Evolutionary conservation across 92 coral and sea anemone species (phyloP).

Genomic region (Epizoanthus fatuus): DNA sequence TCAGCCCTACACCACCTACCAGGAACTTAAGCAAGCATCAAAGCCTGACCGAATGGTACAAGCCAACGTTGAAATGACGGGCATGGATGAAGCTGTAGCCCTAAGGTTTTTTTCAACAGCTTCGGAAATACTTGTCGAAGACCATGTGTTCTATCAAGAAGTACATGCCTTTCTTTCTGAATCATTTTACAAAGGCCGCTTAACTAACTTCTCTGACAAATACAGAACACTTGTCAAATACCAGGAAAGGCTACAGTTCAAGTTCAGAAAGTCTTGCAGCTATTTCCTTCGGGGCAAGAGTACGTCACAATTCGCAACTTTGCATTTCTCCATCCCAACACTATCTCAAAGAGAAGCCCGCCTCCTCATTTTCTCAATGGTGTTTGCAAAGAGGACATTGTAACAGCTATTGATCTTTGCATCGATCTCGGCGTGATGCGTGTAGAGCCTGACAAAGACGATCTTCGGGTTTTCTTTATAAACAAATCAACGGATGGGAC

Average conservation of each 20-base stretch:
- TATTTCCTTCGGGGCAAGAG: constrained; percentile 10
- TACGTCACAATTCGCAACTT: background rate
- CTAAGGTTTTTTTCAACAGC: background rate
- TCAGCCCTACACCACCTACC: too few relatives aligned
- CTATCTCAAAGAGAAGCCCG: constrained; percentile 13
- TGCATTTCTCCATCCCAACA: constrained; percentile 9
- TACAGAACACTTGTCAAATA: constrained; percentile 8
- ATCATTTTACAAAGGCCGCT: constrained; percentile 6
- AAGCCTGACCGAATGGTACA: too few relatives aligned
- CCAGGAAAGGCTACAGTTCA: constrained; percentile 18
- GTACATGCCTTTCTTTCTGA: constrained; percentile 1
- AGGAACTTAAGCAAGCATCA: too few relatives aligned
- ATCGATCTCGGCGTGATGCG: constrained; percentile 20
- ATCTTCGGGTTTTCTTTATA: constrained; percentile 6
- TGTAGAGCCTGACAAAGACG: background rate
- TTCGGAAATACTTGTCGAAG: background rate
- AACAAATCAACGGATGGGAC: constrained; percentile 11
- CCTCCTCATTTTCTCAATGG: background rate
- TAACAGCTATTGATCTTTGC: constrained; percentile 30
- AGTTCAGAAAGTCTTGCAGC: constrained; percentile 13
- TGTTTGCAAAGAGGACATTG: background rate
- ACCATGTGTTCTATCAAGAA: constrained; percentile 21
- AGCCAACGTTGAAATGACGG: too few relatives aligned
- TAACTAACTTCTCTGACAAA: constrained; percentile 10
- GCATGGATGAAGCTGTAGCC: background rate